Base-by-base conservation (phyloP, 2,888 invertebrate species). In the Nipponacmea schrenckii region DNA sequence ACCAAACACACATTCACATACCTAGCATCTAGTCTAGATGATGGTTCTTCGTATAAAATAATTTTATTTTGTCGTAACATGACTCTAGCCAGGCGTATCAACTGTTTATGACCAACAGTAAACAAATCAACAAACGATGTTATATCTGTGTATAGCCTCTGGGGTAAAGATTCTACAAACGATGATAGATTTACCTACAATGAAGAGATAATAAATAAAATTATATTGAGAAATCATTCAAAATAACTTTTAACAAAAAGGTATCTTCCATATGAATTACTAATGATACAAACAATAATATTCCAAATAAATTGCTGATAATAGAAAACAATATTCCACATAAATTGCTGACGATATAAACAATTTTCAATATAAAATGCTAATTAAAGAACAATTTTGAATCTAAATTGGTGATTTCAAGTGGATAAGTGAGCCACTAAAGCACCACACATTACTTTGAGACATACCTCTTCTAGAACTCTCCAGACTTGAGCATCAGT, bases 401-500 rank as follows among this genome's bases (percentile, higher is more conserved):
- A n/a, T n/a, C n/a, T n/a, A n/a, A n/a, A n/a, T n/a, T 39, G 39
- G 7, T 39, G 10, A 39, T 7, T 5, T 5, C 1, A 7, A 10
- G 1, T 39, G 39, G 4, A 39, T 39, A 39, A 2, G 8, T 8
- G 31, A 31, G 31, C 4, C 39, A 2, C 7, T 10, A 39, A 10
- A 39, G 39, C 39, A 8, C 3, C 8, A 39, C 4, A 39, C 10
- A 39, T 39, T 39, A 39, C 39, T 39, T 8, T 39, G 10, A 39
- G 14, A 44, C 71, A 45, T 56, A 80, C 81, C 77, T 80, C 78
- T 48, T 80, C 80, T 62, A 80, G 62, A 2, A 75, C 82, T 62
- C 77, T 78, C 83, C 83, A 83, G 15, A 83, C 70, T 64, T 76
- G 77, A 12, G 79, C 79, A 74, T 83, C 83, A 20, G 83, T 80